Base-by-base conservation (phyloP, 2,113 vertebrate species). In the Phycodurus eques region DNA sequence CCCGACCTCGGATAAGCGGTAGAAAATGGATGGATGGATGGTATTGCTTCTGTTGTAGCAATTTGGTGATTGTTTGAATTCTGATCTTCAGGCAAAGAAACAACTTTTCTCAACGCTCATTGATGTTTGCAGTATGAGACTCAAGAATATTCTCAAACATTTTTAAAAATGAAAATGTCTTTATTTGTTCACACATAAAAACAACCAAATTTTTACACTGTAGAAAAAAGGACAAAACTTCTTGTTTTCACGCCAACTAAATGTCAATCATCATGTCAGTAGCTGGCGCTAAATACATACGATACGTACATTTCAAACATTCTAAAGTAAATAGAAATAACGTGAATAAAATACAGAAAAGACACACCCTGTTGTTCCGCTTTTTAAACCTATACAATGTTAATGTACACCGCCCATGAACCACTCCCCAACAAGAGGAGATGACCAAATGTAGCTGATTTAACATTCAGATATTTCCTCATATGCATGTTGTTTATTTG, bases 141-240 rank as follows among this genome's bases (percentile, higher is more conserved):
- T 13, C 22, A 6, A 27, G 22, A 59, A 59, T 19, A 51, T 51
- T 15, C 49, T 51, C 15, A 51, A 13, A 31, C 22, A 31, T 59
- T 59, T 14, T 56, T 1, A 56, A 56, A 56, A 56, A 56, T 56
- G 10, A 56, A 60, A 49, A 12, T 49, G 31, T 61, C 59, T 61
- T 61, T 61, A 61, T 61, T 61, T 61, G 31, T 61, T 33, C 59
- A 61, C 15, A 61, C 12, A 61, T 17, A 61, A 35, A 61, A 35
- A 60, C 59, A 60, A 61, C 59, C 59, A 35, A 0, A 61, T 35
- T 60, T 33, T 61, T 31, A 61, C 31, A 61, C 59, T 35, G 14
- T 35, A 61, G 2, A 61, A 60, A 61, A 3, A 17, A 8, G 54
- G 8, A 35, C 6, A 17, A 17, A 61, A 1, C 15, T 35, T 61